A percentile compares a stretch with the other conserved stretches of the same genome.
Evolutionary conservation across 2,888 invertebrate species (phyloP).

Genomic region (Drosophila barbarae): DNA sequence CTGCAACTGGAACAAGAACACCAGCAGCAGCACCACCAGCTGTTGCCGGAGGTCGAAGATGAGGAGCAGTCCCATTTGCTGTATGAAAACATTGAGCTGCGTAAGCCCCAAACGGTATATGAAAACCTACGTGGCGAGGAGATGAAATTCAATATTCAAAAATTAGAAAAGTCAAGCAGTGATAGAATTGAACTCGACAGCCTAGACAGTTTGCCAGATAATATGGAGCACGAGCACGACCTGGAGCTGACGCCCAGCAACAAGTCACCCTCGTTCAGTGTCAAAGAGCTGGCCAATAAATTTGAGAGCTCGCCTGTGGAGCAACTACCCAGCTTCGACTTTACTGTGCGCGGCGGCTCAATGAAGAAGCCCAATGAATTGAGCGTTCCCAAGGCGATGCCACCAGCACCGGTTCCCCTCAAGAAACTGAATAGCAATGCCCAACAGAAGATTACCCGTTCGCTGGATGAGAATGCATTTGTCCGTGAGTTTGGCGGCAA

Average conservation of each 20-base stretch:
- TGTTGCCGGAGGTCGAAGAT: conserved; percentile 40
- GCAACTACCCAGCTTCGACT: conserved; percentile 82
- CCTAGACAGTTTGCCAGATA: conserved; percentile 68
- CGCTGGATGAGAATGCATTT: conserved; percentile 87
- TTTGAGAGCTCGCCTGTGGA: conserved; percentile 84
- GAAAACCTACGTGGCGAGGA: conserved; percentile 77
- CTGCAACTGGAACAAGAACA: conserved; percentile 47
- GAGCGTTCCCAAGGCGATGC: conserved; percentile 46
- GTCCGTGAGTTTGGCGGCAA: conserved; percentile 83
- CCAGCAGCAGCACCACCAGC: conserved; percentile 53
- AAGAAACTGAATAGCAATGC: conserved; percentile 82
- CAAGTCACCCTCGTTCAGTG: conserved; percentile 81
- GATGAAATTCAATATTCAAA: conserved; percentile 66
- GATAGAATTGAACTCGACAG: conserved; percentile 73
- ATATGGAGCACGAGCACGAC: conserved; percentile 48
- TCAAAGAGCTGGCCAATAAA: conserved; percentile 83
- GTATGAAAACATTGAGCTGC: conserved; percentile 79
- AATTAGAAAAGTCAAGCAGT: conserved; percentile 27
- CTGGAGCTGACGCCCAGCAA: conserved; percentile 53
- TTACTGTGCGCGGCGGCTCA: conserved; percentile 74
- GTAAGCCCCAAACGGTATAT: conserved; percentile 77
- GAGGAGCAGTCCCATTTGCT: conserved; percentile 61
- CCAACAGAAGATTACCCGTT: conserved; percentile 83
- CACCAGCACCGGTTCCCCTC: conserved; percentile 50
- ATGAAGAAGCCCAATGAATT: conserved; percentile 65